phyloP scores from a whole-genome alignment of 2,888 invertebrate species.

The Cerastis rubricosa region DNA sequence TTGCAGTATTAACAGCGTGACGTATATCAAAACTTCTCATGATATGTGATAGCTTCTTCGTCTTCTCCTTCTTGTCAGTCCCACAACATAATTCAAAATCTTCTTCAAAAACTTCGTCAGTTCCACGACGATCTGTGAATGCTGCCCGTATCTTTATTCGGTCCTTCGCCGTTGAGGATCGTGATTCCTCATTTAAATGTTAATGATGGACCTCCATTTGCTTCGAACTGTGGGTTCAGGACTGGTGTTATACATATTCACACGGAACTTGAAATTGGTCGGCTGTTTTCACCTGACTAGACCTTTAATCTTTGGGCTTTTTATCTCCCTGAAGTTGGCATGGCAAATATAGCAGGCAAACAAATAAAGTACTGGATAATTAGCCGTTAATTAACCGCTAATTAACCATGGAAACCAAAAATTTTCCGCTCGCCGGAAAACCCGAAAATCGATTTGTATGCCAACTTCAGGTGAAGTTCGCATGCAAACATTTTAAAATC shows the following conservation, averaged over 20 bases:
- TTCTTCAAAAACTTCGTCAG: neutral
- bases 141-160: neutral
- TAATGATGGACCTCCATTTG: neutral
- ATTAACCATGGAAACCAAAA: too few relatives aligned
- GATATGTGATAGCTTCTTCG: neutral
- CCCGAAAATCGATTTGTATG: too few relatives aligned
- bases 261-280: too few relatives aligned
- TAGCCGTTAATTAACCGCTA: too few relatives aligned
- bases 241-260: too few relatives aligned
- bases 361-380: too few relatives aligned
- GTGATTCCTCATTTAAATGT: neutral
- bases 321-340: too few relatives aligned
- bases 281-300: neutral
- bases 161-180: neutral
- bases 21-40: neutral
- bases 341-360: too few relatives aligned
- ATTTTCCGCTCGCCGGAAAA: too few relatives aligned
- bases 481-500: too few relatives aligned
- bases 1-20: slow-evolving; percentile 15
- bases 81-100: neutral
- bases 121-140: neutral
- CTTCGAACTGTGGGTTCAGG: neutral
- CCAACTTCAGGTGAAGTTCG: too few relatives aligned
- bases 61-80: neutral
- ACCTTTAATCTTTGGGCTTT: too few relatives aligned